phyloP scores from a whole-genome alignment of 2,797 vertebrate genomes.

The Chaenodraco wilsoni region DNA sequence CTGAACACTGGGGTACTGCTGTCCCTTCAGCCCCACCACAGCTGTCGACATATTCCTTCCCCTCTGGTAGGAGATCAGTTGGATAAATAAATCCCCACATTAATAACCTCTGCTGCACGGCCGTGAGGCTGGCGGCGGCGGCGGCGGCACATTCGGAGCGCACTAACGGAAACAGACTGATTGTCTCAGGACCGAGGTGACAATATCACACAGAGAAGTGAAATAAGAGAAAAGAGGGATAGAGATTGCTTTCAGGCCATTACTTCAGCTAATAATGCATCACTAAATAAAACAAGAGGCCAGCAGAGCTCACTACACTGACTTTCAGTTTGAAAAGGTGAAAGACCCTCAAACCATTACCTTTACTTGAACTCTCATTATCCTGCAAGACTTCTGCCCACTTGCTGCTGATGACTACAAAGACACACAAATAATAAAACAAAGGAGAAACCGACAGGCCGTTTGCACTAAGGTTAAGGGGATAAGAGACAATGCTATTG shows the following conservation, averaged over 20 bases:
- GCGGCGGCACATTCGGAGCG: slow-evolving; percentile 20
- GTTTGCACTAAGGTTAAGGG: too few relatives aligned
- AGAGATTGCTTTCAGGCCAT: neutral
- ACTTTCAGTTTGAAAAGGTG: slow-evolving; percentile 1
- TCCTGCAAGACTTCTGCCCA: neutral
- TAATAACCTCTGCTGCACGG: slow-evolving; percentile 62
- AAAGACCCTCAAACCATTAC: neutral
- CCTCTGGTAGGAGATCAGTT: slow-evolving; percentile 61
- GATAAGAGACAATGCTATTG: neutral
- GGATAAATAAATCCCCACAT: slow-evolving; percentile 73
- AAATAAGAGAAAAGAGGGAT: slow-evolving; percentile 12
- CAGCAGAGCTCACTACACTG: neutral
- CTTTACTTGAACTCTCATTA: neutral
- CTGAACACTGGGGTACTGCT: slow-evolving; percentile 45
- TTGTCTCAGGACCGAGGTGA: slow-evolving; percentile 38
- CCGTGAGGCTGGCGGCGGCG: slow-evolving; percentile 25
- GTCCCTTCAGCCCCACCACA: slow-evolving; percentile 64
- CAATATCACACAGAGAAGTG: slow-evolving; percentile 30
- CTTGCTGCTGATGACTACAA: neutral
- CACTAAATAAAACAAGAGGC: neutral
- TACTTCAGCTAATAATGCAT: neutral
- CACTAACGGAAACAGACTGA: slow-evolving; percentile 37
- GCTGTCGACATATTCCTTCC: slow-evolving; percentile 64
- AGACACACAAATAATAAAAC: neutral
- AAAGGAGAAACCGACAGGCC: neutral